Conservation (phyloP, 1,140 invertebrate genomes). For the Venturia canescens region DNA sequence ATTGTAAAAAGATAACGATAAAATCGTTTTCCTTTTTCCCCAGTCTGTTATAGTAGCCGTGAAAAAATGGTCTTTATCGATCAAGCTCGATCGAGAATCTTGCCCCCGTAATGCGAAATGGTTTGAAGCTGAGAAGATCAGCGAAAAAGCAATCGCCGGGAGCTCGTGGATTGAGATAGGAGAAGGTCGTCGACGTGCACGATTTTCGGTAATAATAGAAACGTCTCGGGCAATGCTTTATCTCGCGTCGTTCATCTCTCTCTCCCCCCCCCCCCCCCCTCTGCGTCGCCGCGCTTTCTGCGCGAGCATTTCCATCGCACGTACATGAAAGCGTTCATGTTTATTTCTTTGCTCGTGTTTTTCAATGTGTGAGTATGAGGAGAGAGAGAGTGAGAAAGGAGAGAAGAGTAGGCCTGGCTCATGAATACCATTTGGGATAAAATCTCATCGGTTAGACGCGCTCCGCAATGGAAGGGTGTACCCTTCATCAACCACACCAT, state of each 20-base stretch:
- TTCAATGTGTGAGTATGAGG: slow-evolving; percentile 1
- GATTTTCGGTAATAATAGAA: slow-evolving; percentile 64
- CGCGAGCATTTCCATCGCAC: not conserved
- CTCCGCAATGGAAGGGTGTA: slow-evolving; percentile 36
- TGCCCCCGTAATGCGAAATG: not conserved
- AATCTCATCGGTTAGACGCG: slow-evolving; percentile 66
- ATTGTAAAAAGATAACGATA: not conserved
- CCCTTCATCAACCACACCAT: slow-evolving; percentile 46
- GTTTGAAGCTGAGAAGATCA: not conserved
- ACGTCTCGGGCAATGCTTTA: slow-evolving; percentile 51
- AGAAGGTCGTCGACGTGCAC: slow-evolving; percentile 42
- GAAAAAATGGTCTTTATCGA: not conserved
- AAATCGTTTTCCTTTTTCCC: not conserved
- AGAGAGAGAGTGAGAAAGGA: not conserved
- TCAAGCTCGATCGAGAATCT: not conserved
- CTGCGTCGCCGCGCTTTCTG: slow-evolving; percentile 28
- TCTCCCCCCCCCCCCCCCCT: not conserved
- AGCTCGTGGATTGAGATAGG: slow-evolving; percentile 37
- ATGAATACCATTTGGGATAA: slow-evolving; percentile 72
- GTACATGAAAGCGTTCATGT: slow-evolving; percentile 19
- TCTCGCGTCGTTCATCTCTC: slow-evolving; percentile 53
- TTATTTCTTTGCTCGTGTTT: not conserved
- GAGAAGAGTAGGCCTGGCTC: slow-evolving; percentile 49
- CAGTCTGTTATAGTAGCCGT: not conserved
- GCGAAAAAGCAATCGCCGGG: not conserved